Conservation (phyloP, 1,140 invertebrate species). For the Bombus impatiens region DNA sequence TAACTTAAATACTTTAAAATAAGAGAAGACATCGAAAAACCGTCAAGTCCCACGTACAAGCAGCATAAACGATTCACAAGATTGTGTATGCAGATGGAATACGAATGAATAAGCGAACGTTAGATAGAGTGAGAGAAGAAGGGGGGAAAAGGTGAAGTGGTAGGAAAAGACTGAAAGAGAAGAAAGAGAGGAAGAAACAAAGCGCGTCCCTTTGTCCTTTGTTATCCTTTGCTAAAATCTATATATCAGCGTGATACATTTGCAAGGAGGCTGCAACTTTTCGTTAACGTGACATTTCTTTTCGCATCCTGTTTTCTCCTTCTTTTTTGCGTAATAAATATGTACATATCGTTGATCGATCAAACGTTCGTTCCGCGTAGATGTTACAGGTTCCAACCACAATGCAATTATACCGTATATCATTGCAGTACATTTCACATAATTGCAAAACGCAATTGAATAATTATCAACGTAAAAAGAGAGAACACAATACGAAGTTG, state of each 20-base stretch:
- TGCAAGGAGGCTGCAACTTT: conserved; percentile 62
- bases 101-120: conserved; percentile 31
- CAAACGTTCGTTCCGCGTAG: background rate
- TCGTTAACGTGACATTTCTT: conserved; percentile 53
- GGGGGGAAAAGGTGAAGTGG: conserved; percentile 33
- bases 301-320: background rate
- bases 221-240: conserved; percentile 28
- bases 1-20: conserved; percentile 38
- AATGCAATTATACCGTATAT: background rate
- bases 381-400: background rate
- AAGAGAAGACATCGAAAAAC: conserved; percentile 29
- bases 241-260: conserved; percentile 53
- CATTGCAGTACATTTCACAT: too few relatives aligned
- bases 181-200: conserved; percentile 67
- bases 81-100: conserved; percentile 44
- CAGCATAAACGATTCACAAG: conserved; percentile 60
- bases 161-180: conserved; percentile 37
- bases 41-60: conserved; percentile 52
- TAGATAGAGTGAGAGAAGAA: conserved; percentile 27
- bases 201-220: conserved; percentile 64
- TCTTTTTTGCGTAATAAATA: conserved; percentile 55
- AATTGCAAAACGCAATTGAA: background rate
- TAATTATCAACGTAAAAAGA: background rate
- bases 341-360: conserved; percentile 43
- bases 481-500: too few relatives aligned